Conservation (phyloP, 2,113 vertebrate genomes). For the Nyctibius bracteatus region DNA sequence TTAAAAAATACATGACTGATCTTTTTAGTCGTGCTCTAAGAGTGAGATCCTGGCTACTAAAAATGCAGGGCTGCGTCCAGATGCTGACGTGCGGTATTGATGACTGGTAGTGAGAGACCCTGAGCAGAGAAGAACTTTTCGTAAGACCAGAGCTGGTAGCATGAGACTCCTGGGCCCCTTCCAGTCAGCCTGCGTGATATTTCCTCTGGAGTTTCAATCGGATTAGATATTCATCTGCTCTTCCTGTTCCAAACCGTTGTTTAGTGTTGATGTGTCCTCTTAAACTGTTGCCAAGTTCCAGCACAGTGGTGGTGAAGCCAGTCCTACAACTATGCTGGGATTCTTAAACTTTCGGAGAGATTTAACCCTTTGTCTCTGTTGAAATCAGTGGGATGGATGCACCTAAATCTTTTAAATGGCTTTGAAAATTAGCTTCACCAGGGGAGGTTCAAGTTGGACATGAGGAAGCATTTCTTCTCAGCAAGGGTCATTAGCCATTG, state of each 20-base stretch:
- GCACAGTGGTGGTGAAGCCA: conserved; percentile 14
- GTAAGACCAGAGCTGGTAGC: neutral
- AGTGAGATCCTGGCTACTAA: neutral
- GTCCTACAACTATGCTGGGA: neutral
- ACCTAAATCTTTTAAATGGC: neutral
- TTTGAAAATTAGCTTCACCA: too few species aligned
- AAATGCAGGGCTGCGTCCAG: neutral
- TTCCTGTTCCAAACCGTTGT: conserved; percentile 57
- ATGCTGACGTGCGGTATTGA: neutral
- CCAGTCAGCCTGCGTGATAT: conserved; percentile 30
- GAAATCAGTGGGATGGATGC: neutral
- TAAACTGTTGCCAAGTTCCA: conserved; percentile 35
- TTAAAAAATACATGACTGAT: neutral
- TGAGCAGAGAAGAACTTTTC: neutral
- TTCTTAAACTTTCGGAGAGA: neutral
- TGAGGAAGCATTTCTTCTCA: too few species aligned
- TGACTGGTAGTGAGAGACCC: neutral
- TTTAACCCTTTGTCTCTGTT: conserved; percentile 1
- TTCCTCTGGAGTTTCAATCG: conserved; percentile 40
- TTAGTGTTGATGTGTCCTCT: conserved; percentile 62
- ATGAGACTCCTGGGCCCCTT: conserved; percentile 16
- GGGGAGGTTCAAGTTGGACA: too few species aligned
- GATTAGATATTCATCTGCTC: conserved; percentile 57
- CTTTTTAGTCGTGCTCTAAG: neutral
- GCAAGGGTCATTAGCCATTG: too few species aligned